A percentile compares a stretch with the other conserved stretches of the same genome.
phyloP scores from a whole-genome alignment of 1,140 invertebrate genomes.

The Wasmannia auropunctata region DNA sequence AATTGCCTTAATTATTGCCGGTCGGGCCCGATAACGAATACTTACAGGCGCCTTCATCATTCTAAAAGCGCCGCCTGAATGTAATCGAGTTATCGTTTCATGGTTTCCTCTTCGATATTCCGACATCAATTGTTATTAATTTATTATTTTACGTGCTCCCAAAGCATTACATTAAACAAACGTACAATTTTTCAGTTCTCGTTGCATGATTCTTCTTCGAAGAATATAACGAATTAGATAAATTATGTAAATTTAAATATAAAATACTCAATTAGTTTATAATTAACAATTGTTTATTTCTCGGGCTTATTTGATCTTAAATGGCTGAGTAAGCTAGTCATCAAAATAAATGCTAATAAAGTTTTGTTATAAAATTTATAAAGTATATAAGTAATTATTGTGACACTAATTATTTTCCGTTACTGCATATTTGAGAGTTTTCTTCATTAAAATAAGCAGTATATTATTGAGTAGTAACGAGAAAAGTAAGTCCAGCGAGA shows the following conservation, averaged over 20 bases:
- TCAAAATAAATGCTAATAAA: neutral
- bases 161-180: neutral
- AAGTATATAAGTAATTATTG: neutral
- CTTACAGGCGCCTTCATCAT: slow-evolving; percentile 25
- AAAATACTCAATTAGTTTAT: neutral
- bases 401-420: neutral
- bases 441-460: neutral
- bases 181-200: neutral
- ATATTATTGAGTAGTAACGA: slow-evolving; percentile 6
- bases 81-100: slow-evolving; percentile 44
- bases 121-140: slow-evolving; percentile 34
- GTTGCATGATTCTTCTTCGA: neutral
- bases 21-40: neutral
- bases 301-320: neutral
- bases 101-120: neutral
- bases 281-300: neutral
- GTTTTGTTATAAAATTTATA: neutral
- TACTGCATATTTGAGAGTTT: neutral
- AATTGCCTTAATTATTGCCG: slow-evolving; percentile 81
- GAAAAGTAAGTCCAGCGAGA: slow-evolving; percentile 9
- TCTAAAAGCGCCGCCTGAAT: neutral
- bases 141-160: neutral
- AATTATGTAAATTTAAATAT: neutral
- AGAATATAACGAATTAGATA: neutral
- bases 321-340: neutral